A percentile compares a stretch with the other conserved stretches of the same genome.
phyloP scores from a whole-genome alignment of 1,140 invertebrate species.

The Drosophila obscura region DNA sequence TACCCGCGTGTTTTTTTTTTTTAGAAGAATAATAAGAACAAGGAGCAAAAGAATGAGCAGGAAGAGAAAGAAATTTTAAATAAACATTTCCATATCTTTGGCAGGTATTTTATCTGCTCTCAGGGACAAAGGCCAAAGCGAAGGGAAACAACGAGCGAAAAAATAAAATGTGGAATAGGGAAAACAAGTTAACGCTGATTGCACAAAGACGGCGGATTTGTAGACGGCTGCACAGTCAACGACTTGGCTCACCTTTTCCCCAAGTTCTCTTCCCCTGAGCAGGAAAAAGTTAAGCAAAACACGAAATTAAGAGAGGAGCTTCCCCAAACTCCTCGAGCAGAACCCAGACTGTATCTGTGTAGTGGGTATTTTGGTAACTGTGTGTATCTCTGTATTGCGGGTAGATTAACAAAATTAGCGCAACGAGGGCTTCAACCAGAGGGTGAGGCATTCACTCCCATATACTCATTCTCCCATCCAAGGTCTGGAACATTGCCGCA shows the following conservation, averaged over 20 bases:
- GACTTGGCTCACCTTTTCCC: conserved; percentile 38
- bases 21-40: conserved; percentile 8
- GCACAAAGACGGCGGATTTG: conserved; percentile 77
- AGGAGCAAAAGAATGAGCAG: conserved; percentile 38
- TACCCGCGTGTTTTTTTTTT: conserved; percentile 21
- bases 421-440: conserved; percentile 63
- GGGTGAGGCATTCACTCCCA: conserved; percentile 20
- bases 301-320: conserved; percentile 71
- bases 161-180: conserved; percentile 71
- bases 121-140: conserved; percentile 15
- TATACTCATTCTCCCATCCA: neutral
- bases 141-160: conserved; percentile 28
- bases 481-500: conserved; percentile 35
- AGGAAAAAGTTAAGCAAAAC: conserved; percentile 75
- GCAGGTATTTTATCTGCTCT: conserved; percentile 42
- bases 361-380: neutral
- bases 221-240: conserved; percentile 72
- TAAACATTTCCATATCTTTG: conserved; percentile 76
- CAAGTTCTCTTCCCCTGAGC: neutral
- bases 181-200: conserved; percentile 82
- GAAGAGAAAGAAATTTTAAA: conserved; percentile 56
- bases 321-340: conserved; percentile 7
- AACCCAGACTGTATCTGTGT: conserved; percentile 15
- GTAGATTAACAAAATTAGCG: conserved; percentile 82
- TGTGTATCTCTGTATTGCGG: conserved; percentile 54